Base-by-base conservation (phyloP, 2,888 invertebrate genomes). In the Agriopis marginaria region DNA sequence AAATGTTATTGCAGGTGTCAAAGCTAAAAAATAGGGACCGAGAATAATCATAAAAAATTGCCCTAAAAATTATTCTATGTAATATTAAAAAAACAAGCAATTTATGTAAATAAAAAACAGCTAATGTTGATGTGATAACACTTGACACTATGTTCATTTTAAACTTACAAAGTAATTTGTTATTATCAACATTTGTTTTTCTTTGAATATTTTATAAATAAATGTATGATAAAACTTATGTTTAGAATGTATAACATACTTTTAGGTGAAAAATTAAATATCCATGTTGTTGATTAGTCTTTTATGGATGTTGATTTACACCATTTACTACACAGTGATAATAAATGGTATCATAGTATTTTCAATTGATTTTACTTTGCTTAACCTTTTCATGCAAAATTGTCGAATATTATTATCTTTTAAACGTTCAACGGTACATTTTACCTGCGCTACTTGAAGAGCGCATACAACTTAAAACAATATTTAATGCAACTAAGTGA, bases 201-300 rank as follows among this genome's bases (percentile, higher is more conserved):
- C 83, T 83, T 86, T 78, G 79, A 81, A 81, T 83, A 81, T 82
- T 87, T 86, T 87, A 80, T 82, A 86, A 86, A 87, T 88, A 84
- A 88, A 83, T 82, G 81, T 88, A 86, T 84, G 83, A 80, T 85
- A 83, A 84, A 83, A 70, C 61, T 82, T 82, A 88, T 88, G 86
- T 87, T 87, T 85, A 86, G 85, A 87, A 86, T 88, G 84, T 88
- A 85, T 71, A 63, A 70, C 77, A 81, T 81, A 77, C 86, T 84
- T 49, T 84, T 91, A 92, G 89, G 88, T 85, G 40, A 73, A 74
- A 81, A 90, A 87, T 12, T 39, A 61, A 85, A 88, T 89, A 93
- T 93, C 92, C 91, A 91, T 93, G 93, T 93, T 93, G 93, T 94
- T 94, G 90, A 92, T 93, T 93, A 93, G 93, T 94, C 84, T 93